Evolutionary conservation across 2,888 invertebrate genomes (phyloP).

Genomic region (Tenthredo notha): DNA sequence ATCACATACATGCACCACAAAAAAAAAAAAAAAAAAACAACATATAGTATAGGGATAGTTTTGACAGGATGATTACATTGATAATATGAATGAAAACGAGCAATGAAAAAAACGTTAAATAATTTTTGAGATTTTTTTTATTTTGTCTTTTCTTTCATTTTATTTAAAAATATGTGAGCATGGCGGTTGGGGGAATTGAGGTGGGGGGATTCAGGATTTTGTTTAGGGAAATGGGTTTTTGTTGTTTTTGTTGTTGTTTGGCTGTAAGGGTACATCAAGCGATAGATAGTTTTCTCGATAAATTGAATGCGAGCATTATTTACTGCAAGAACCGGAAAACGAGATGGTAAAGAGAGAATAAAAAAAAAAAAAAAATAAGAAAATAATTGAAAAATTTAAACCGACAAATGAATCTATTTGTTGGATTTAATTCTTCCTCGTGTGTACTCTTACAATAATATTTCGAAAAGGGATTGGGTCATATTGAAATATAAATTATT

Average conservation of each 20-base stretch:
- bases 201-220: conserved; percentile 18
- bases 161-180: conserved; percentile 61
- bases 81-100: background rate
- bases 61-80: conserved; percentile 41
- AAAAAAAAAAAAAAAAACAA: conserved; percentile 36
- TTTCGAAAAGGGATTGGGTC: background rate
- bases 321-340: background rate
- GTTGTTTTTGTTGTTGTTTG: conserved; percentile 15
- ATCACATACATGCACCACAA: conserved; percentile 39
- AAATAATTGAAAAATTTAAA: background rate
- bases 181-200: background rate
- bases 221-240: background rate
- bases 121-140: conserved; percentile 63
- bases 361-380: conserved; percentile 19
- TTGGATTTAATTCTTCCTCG: conserved; percentile 2
- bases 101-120: background rate
- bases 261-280: conserved; percentile 30
- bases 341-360: too few relatives aligned
- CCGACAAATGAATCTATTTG: background rate
- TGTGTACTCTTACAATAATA: conserved; percentile 18
- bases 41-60: conserved; percentile 20
- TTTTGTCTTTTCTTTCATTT: conserved; percentile 61
- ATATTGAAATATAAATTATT: conserved; percentile 66
- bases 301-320: background rate
- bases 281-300: background rate